Evolutionary conservation across 1,140 invertebrate genomes (phyloP).

Genomic region (Pomacea maculata): DNA sequence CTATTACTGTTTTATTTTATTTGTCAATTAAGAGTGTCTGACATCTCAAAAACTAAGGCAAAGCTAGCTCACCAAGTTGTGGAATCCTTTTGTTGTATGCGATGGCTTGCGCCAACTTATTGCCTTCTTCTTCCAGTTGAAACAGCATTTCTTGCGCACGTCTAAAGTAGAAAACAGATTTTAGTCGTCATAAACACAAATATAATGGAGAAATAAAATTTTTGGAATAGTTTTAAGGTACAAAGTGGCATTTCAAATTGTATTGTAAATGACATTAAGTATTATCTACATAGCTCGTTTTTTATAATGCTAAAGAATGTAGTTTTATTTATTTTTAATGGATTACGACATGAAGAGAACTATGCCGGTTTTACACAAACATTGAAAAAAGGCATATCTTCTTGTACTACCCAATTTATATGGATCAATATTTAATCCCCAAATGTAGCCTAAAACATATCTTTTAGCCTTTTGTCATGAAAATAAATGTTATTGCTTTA

Average conservation of each 20-base stretch:
- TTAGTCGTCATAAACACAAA: not conserved
- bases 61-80: slow-evolving; percentile 8
- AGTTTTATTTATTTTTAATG: too few species aligned
- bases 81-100: slow-evolving; percentile 20
- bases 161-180: slow-evolving; percentile 4
- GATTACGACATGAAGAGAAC: too few species aligned
- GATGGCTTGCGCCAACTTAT: slow-evolving; percentile 18
- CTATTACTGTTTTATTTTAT: not conserved
- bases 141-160: slow-evolving; percentile 24
- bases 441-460: too few species aligned
- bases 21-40: not conserved
- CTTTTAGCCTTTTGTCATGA: too few species aligned
- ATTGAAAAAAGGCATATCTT: too few species aligned
- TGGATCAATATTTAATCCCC: too few species aligned
- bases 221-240: not conserved
- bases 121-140: slow-evolving; percentile 16
- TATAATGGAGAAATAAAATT: not conserved
- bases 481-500: too few species aligned
- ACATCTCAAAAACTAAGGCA: not conserved
- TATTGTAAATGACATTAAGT: not conserved
- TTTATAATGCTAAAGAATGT: not conserved
- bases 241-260: too few species aligned
- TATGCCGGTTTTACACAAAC: too few species aligned
- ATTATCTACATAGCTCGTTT: not conserved
- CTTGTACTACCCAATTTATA: too few species aligned